Percentiles rank a stretch among this genome's conserved stretches.
Evolutionary conservation across 2,797 vertebrate species (phyloP).

Genomic region (Rhinichthys osculus): DNA sequence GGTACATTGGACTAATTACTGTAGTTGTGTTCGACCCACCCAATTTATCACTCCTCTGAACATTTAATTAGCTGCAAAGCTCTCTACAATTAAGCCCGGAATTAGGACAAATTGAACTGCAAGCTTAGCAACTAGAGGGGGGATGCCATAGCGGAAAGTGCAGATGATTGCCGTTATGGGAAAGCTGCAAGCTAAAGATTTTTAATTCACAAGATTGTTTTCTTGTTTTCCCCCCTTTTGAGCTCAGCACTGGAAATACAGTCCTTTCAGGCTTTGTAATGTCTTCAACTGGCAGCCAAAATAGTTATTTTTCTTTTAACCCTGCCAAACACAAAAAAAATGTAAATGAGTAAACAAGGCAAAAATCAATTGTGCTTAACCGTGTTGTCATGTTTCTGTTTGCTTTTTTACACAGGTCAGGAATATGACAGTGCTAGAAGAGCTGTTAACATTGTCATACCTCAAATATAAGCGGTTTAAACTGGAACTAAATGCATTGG

Average conservation of each 20-base stretch:
- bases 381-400: background rate
- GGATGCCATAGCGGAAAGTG: constrained; percentile 63
- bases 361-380: background rate
- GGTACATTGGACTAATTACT: constrained; percentile 78
- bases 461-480: constrained; percentile 3
- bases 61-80: constrained; percentile 86
- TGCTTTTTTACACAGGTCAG: background rate
- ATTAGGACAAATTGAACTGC: constrained; percentile 85
- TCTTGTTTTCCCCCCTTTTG: background rate
- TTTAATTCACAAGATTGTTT: constrained; percentile 59
- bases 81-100: constrained; percentile 83
- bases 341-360: background rate
- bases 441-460: background rate
- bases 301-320: background rate
- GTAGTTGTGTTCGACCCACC: constrained; percentile 80
- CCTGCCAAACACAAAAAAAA: background rate
- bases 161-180: constrained; percentile 35
- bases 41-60: constrained; percentile 87
- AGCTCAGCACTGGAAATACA: background rate
- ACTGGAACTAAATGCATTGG: background rate
- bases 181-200: constrained; percentile 62
- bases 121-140: constrained; percentile 77
- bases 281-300: background rate
- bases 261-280: constrained; percentile 7
- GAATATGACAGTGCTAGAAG: background rate